Evolutionary conservation across 2,113 vertebrate genomes (phyloP), one percentile per base, ranked within the genome.

Genomic region (Podilymbus podiceps): DNA sequence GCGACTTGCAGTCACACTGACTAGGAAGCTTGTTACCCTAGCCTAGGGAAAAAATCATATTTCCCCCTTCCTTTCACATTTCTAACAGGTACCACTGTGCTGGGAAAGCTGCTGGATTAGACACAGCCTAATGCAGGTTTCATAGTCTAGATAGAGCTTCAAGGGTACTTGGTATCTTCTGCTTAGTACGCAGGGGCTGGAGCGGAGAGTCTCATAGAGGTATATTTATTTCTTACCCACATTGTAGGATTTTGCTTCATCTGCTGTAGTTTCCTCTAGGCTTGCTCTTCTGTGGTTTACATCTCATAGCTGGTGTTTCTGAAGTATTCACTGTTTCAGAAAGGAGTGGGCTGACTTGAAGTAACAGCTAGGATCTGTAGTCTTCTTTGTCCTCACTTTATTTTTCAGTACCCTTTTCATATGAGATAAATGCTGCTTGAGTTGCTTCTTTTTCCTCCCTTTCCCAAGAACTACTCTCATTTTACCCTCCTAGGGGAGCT

Each of bases 341-440:
- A 7, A 72, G 82, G 49, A 52, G 44, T 9, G 22, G 56, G 66
- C 77, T 95, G 80, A 16, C 44, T 17, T 2, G 12, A 62, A 84
- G 78, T 42, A 25, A 21, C 71, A 86, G 42, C 76, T 8, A 1
- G 38, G 9, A 13, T 16, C 83, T 77, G 1, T 5, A 13, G 59
- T 33, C 52, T 33, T 68, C 66, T 47, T 55, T 78, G 47, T 50
- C 53, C n/a, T 52, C 1, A 0, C 40, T 63, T 20, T 6, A 3
- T 44, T 66, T 80, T 42, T 21, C 44, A 35, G 0, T 11, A 2
- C 18, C 38, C 33, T 89, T 79, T n/a, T 40, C 44, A 7, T 4
- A 4, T 25, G 11, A 1, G 35, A 18, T 4, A 11, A 11, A 4
- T 8, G 0, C 7, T 44, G 3, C 82, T 49, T 4, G 13, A 20